phyloP scores from a whole-genome alignment of 2,888 invertebrate genomes.

The Tineola bisselliella region DNA sequence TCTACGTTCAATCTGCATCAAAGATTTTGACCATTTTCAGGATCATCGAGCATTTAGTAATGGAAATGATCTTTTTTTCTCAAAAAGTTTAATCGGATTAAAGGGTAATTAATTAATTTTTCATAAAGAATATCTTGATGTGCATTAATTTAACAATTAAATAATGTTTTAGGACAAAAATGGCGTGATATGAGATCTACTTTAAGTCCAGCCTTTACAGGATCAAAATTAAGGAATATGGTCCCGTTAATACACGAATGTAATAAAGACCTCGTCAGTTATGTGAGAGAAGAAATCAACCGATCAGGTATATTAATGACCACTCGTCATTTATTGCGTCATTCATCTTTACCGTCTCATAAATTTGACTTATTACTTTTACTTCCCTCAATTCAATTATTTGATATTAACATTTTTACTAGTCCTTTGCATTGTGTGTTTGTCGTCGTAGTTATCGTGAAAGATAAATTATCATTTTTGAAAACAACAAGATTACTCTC shows the following conservation, averaged over 20 bases:
- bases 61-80: slow-evolving; percentile 9
- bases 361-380: too few relatives aligned
- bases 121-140: too few relatives aligned
- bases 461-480: too few relatives aligned
- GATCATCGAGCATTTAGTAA: slow-evolving; percentile 24
- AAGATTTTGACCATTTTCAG: slow-evolving; percentile 38
- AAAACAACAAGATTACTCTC: too few relatives aligned
- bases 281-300: background rate
- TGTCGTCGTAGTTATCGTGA: too few relatives aligned
- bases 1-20: slow-evolving; percentile 35
- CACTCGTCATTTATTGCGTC: too few relatives aligned
- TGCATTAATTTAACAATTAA: too few relatives aligned
- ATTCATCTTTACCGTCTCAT: too few relatives aligned
- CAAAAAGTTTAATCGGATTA: slow-evolving; percentile 9
- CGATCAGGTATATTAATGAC: background rate
- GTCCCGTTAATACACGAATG: slow-evolving; percentile 9
- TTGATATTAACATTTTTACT: too few relatives aligned
- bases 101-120: background rate
- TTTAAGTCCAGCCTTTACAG: slow-evolving; percentile 10
- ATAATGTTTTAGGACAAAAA: slow-evolving; percentile 12
- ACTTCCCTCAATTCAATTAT: too few relatives aligned
- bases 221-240: slow-evolving; percentile 11
- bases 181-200: slow-evolving; percentile 13
- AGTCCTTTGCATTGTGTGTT: too few relatives aligned
- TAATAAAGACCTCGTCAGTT: background rate